Evolutionary conservation across 2,113 vertebrate genomes (phyloP).

Genomic region (Periophthalmodon schlosseri): DNA sequence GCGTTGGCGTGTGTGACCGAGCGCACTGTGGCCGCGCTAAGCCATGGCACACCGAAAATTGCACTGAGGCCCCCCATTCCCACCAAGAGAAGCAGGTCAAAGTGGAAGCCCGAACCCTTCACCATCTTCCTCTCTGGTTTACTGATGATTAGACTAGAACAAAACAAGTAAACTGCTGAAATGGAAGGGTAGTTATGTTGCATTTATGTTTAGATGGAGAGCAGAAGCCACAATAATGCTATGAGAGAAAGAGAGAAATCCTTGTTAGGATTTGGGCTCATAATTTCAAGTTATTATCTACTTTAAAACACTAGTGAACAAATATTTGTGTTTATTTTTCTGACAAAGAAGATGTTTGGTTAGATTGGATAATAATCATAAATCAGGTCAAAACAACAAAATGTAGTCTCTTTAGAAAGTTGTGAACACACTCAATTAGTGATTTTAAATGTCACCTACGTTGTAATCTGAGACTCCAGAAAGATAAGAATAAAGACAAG

Average conservation of each 20-base stretch:
- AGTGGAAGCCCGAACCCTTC: slow-evolving; percentile 94
- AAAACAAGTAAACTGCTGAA: neutral
- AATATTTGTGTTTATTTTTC: too few species aligned
- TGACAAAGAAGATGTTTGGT: too few species aligned
- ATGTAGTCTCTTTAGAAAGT: neutral
- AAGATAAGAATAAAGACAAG: slow-evolving; percentile 98
- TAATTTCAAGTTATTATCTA: too few species aligned
- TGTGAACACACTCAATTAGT: neutral
- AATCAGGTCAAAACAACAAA: neutral
- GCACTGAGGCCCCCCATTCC: slow-evolving; percentile 88
- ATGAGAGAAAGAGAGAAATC: neutral
- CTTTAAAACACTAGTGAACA: neutral
- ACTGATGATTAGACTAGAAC: slow-evolving; percentile 87
- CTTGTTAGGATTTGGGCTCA: too few species aligned
- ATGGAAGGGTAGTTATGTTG: neutral
- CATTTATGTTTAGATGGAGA: neutral
- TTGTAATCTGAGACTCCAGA: slow-evolving; percentile 97
- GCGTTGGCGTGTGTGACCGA: slow-evolving; percentile 94
- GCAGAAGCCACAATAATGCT: neutral
- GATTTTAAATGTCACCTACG: slow-evolving; percentile 77
- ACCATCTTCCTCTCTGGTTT: slow-evolving; percentile 93
- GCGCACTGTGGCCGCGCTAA: slow-evolving; percentile 92
- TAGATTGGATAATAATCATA: neutral
- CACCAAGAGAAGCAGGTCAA: slow-evolving; percentile 91
- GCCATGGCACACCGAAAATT: slow-evolving; percentile 94